Evolutionary conservation across 2,888 invertebrate genomes (phyloP), one percentile per base, ranked within the genome.

Genomic region (Megastigmus dorsalis): DNA sequence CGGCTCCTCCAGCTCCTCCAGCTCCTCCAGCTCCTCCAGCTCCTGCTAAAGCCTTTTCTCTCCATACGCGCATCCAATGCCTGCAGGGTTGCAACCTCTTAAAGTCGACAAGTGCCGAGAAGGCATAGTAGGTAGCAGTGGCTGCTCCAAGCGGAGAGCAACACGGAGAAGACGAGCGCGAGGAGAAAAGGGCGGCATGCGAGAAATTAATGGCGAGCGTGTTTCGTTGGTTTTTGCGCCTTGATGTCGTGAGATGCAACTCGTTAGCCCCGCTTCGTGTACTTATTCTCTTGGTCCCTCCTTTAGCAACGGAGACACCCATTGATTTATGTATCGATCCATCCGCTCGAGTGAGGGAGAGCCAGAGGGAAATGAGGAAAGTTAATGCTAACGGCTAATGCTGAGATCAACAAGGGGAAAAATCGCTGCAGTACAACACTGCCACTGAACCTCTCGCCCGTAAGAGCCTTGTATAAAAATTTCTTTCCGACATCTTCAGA

Each of bases 171-270:
- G 38, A 4, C 33, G 33, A 6, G 9, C 5, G 20, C 13, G 67
- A 57, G 45, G 10, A 45, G n/a, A 33, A 7, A 30, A 3, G 10
- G 43, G 30, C 41, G 63, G 63, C 66, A 66, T 26, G 75, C 30
- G 75, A 67, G 72, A 73, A 73, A 73, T 76, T 76, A 76, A 76
- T 73, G 76, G 69, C 65, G 63, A 72, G 65, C 73, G 66, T 70
- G 75, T 72, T 75, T 72, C 75, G 72, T 48, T 67, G 55, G 59
- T 73, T 73, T 69, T 76, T 76, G 76, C 76, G 48, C 52, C 7
- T 50, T 33, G 68, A 50, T 60, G 66, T 70, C 62, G 54, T 67
- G 33, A 60, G 43, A 63, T 45, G 63, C 59, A 43, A 75, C 71
- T 75, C 75, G 72, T 75, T 75, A 75, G 63, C 38, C 59, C 50